Base-by-base conservation (phyloP, 2,888 invertebrate species). In the Odontocerum albicorne region DNA sequence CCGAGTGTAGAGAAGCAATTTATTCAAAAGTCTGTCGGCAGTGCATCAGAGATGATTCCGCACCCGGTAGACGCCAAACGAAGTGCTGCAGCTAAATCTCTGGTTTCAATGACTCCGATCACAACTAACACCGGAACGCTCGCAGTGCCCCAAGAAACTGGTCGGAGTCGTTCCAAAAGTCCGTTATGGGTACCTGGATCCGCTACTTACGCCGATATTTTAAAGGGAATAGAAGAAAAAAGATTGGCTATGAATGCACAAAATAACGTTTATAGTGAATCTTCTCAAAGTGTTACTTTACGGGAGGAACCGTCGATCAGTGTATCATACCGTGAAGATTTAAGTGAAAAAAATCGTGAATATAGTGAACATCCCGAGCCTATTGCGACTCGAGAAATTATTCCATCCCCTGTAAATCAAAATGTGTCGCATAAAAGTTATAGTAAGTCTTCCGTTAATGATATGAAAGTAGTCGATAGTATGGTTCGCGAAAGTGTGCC, bases 151-250 rank as follows among this genome's bases (percentile, higher is more conserved):
- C 59, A 64, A 3, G 66, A 69, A 8, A 64, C 64, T 43, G 62
- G 67, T 6, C 70, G 80, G 39, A 68, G 71, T n/a, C 76, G 86
- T 62, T 86, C 86, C 0, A 80, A 81, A 36, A 87, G 87, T 68
- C 88, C 88, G 12, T 82, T 86, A 67, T 90, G 89, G 89, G 69
- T 77, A 36, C 86, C 85, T 2, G 88, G 87, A 21, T 84, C 85
- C 17, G 83, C 87, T 42, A 84, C 89, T 40, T 92, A 91, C 70
- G 89, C 92, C 42, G 89, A 90, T 72, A 86, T 92, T 61, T 79
- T 91, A 57, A 82, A 84, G 63, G 89, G 90, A 6, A 68, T 75
- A 65, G 61, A 61, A 46, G 53, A 49, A 19, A 42, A 40, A 31
- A 53, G 55, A 22, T 27, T 47, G n/a, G 49, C 49, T 6, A 43